phyloP scores from a whole-genome alignment of 2,113 vertebrate genomes.

The Dasyornis broadbenti region DNA sequence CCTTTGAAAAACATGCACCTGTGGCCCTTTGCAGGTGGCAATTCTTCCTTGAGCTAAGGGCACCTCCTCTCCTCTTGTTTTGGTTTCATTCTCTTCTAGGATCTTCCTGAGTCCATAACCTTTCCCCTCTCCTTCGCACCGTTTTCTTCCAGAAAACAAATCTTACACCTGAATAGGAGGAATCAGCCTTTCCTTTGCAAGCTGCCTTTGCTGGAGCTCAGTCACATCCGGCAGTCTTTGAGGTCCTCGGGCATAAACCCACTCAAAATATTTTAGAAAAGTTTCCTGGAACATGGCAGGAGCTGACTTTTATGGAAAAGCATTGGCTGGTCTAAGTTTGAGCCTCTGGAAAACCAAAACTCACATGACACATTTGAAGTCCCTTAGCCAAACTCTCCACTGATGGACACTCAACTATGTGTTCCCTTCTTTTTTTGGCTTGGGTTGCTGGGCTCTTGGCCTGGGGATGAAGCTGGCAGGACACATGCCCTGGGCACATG shows the following conservation, averaged over 20 bases:
- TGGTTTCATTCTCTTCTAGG: not conserved
- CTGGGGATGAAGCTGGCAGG: not conserved
- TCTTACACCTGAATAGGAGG: not conserved
- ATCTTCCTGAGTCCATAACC: not conserved
- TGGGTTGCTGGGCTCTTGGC: not conserved
- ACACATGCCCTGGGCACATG: not conserved
- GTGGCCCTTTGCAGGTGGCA: not conserved
- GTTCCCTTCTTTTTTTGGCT: not conserved
- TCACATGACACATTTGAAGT: not conserved
- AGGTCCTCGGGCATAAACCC: not conserved
- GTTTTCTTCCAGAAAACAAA: not conserved
- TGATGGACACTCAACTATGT: not conserved
- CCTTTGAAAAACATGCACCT: fast-evolving
- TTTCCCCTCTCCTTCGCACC: not conserved
- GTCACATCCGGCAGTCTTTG: not conserved
- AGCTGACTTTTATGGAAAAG: not conserved
- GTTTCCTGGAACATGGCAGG: not conserved
- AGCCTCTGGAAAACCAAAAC: not conserved
- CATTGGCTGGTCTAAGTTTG: not conserved
- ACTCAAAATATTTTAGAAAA: not conserved
- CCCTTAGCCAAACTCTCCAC: not conserved
- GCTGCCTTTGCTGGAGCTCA: not conserved
- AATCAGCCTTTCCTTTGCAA: not conserved
- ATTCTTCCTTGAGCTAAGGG: not conserved
- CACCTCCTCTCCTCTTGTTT: not conserved